These are phyloP conservation scores for Zeus faber DNA, from an alignment of 2,113 vertebrate genomes.

Conservation along the genomic window DNA sequence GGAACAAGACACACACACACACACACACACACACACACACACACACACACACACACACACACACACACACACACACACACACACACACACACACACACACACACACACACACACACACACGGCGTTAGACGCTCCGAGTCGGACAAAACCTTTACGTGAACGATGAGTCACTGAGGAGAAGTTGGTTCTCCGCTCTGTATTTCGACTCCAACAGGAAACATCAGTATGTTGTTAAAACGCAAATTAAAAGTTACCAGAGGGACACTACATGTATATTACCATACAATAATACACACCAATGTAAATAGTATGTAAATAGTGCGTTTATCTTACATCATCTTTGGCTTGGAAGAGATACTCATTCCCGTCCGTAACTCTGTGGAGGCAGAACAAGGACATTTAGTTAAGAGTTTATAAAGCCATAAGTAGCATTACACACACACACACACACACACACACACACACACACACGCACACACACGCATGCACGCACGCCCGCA, in stretches of 20 bases:
- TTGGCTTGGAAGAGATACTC: conserved; percentile 99
- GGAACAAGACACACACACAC: conserved; percentile 6
- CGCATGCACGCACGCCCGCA: too few species aligned
- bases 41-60: conserved; percentile 17
- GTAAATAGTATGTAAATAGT: too few species aligned
- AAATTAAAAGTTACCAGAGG: too few species aligned
- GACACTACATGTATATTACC: too few species aligned
- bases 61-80: conserved; percentile 9
- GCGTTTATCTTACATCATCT: conserved; percentile 99
- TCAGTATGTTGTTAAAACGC: too few species aligned
- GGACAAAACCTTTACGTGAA: too few species aligned
- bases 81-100: conserved; percentile 15
- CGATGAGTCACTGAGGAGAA: too few species aligned
- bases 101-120: conserved; percentile 15
- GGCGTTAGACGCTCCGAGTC: not conserved
- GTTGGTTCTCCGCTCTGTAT: too few species aligned
- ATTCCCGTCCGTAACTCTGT: conserved; percentile 92
- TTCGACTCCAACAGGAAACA: too few species aligned
- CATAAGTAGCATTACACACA: not conserved
- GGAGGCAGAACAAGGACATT: conserved; percentile 4
- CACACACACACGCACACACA: too few species aligned
- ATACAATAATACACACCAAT: too few species aligned
- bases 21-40: conserved; percentile 14
- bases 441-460: not conserved
- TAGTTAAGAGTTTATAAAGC: too few species aligned